Conservation (phyloP, 2,888 invertebrate genomes). For the Dryadula phaetusa region DNA sequence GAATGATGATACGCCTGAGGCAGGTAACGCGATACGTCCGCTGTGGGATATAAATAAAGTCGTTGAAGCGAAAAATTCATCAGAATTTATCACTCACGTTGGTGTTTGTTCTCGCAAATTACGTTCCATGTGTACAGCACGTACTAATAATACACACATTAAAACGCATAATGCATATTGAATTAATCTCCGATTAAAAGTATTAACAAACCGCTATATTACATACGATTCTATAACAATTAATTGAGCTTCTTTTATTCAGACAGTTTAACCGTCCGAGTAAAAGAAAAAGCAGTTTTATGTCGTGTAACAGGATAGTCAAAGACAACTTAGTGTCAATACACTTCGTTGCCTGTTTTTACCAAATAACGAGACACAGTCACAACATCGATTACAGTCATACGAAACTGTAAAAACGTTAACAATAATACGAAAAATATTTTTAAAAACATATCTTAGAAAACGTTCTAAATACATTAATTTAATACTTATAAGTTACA, state of each 20-base stretch:
- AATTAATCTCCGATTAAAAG: conserved; percentile 29
- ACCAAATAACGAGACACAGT: too few species aligned
- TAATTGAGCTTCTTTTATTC: conserved; percentile 20
- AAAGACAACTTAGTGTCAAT: too few species aligned
- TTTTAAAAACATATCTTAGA: conserved; percentile 2
- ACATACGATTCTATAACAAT: background rate
- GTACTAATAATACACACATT: conserved; percentile 32
- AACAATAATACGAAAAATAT: too few species aligned
- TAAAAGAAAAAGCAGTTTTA: background rate
- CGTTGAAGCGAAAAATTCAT: conserved; percentile 74
- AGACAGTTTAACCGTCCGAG: conserved; percentile 24
- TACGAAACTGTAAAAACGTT: too few species aligned
- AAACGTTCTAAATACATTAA: conserved; percentile 55
- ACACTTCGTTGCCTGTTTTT: too few species aligned
- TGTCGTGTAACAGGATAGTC: too few species aligned
- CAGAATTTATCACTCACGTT: conserved; percentile 67
- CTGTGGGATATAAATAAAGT: conserved; percentile 72
- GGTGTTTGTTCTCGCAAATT: conserved; percentile 48
- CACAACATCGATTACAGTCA: too few species aligned
- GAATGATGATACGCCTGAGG: conserved; percentile 69
- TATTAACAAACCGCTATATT: conserved; percentile 26
- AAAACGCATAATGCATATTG: conserved; percentile 23
- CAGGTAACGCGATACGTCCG: conserved; percentile 70
- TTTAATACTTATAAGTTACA: conserved; percentile 62
- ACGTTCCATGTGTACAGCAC: conserved; percentile 30